Evolutionary conservation across 2,113 vertebrate species (phyloP), one percentile per base, ranked within the genome.

Genomic region (Urocitellus parryii): DNA sequence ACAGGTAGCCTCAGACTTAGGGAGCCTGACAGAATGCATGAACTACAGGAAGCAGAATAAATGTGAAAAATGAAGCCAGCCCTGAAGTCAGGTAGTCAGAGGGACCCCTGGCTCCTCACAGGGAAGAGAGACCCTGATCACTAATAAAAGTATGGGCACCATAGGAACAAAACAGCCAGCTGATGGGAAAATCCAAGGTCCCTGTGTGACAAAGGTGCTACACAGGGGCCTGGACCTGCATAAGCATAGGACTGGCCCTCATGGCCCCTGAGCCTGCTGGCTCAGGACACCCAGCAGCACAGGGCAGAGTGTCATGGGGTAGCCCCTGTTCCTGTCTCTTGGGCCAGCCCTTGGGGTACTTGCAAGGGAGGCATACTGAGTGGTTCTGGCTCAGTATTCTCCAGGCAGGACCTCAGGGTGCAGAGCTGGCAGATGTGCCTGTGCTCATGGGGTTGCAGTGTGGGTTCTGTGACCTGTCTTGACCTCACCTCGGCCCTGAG

Each of bases 291-390:
- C 74, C 56, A 24, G 11, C 1, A 17, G 17, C 53, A 61, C 8
- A 3, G 78, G 77, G 48, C 25, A 39, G 25, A 17, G 10, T 32
- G 1, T 73, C 1, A 0, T 25, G 12, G 34, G 24, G 51, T 39
- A 34, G 25, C 48, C 79, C 12, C 11, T 16, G 3, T 34, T 2
- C 20, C 20, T 67, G 12, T 68, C 27, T 48, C 63, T 34, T 13
- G 24, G 53, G 29, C 39, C 32, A 56, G 51, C 7, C 45, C 37
- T 56, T 42, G 22, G 0, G 5, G 29, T 67, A 72, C 51, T 74
- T 58, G 65, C 17, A 25, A 32, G 22, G 4, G 4, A 20, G 1
- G 10, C 29, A 1, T 0, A 0, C 27, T 8, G 27, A 37, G 20
- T 24, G 42, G 17, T 39, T 81, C 48, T 25, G 13, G 29, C 45